Percentiles rank a stretch among this genome's conserved stretches.
phyloP scores from a whole-genome alignment of 2,797 vertebrate species.

The Huso huso region DNA sequence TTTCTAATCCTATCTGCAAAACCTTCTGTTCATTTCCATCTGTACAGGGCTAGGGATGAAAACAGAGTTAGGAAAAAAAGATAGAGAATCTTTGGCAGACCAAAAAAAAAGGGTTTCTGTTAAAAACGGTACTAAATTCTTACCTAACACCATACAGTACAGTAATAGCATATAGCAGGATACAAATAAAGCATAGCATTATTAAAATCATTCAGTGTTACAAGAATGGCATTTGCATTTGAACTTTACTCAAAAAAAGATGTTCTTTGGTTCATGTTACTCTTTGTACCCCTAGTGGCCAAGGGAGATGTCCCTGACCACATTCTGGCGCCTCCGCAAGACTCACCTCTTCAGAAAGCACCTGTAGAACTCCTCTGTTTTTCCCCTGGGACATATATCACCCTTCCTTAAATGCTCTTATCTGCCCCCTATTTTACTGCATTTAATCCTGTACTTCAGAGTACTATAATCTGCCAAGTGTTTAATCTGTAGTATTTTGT shows the following conservation, averaged over 20 bases:
- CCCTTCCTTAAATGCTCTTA: no score
- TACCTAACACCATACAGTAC: conserved; percentile 4
- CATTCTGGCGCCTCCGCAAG: neutral
- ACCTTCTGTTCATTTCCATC: conserved; percentile 56
- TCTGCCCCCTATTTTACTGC: no score
- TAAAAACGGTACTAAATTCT: neutral
- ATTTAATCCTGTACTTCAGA: no score
- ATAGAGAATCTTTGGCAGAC: neutral
- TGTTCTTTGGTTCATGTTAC: no score
- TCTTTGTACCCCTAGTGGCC: no score
- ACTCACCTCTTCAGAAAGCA: no score
- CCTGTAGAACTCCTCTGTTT: no score
- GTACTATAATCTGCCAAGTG: no score
- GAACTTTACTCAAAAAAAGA: neutral
- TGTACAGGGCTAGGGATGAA: conserved; percentile 41
- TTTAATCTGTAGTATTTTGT: no score
- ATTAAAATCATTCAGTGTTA: conserved; percentile 28
- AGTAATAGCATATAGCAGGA: conserved; percentile 3
- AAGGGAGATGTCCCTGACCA: conserved; percentile 6
- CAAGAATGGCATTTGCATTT: conserved; percentile 29
- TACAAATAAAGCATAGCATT: conserved; percentile 36
- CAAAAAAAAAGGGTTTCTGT: neutral
- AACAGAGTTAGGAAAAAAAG: neutral
- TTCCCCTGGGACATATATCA: no score
- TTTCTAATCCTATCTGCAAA: conserved; percentile 46